phyloP scores from a whole-genome alignment of 2,113 vertebrate species.

The Dasyurus viverrinus region DNA sequence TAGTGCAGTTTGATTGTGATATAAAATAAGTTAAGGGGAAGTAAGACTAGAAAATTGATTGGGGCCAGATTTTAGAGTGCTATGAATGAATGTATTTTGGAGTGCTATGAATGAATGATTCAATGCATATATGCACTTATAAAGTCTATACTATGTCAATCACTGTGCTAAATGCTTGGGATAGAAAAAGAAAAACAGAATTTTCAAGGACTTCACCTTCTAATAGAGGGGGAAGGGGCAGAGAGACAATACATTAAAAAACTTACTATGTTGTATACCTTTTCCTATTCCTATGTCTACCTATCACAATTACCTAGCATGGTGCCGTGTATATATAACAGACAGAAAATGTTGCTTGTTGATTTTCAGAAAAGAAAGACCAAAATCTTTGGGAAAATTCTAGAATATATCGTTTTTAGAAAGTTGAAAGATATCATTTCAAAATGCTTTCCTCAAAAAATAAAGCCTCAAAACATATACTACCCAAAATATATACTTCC shows the following conservation, averaged over 20 bases:
- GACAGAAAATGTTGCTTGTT: background rate
- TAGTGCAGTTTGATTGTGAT: background rate
- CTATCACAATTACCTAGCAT: background rate
- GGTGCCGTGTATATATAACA: background rate
- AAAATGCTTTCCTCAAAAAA: background rate
- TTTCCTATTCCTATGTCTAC: background rate
- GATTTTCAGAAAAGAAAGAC: background rate
- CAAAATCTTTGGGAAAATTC: background rate
- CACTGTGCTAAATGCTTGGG: background rate
- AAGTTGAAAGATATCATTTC: background rate
- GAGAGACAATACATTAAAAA: background rate
- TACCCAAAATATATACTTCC: background rate
- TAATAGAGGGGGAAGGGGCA: background rate
- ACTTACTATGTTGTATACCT: background rate
- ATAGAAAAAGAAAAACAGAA: slow-evolving; percentile 9
- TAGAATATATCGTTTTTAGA: background rate
- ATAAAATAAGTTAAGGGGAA: background rate
- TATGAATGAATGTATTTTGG: background rate
- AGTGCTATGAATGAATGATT: background rate
- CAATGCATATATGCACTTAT: background rate
- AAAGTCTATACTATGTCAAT: background rate
- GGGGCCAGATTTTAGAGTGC: background rate
- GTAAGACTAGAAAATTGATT: background rate
- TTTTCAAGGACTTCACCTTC: slow-evolving; percentile 30
- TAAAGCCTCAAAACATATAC: background rate